Conservation (phyloP, 2,797 vertebrate genomes). For the Rhinella marina region DNA sequence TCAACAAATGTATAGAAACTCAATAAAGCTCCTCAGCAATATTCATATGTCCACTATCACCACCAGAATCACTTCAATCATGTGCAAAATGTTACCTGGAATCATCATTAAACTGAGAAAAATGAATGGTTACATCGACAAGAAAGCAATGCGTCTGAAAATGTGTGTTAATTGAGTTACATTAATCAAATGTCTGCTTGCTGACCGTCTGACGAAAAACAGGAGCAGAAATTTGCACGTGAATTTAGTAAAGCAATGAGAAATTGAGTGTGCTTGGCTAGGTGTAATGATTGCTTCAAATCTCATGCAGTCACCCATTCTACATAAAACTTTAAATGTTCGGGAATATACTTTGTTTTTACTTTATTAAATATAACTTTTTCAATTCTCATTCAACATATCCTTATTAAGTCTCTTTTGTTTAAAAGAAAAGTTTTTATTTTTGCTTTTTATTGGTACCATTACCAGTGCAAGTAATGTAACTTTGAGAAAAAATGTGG, state of each 20-base stretch:
- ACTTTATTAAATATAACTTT: not conserved
- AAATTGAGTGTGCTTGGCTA: not conserved
- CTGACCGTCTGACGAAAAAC: not conserved
- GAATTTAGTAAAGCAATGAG: not conserved
- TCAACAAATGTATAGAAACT: slow-evolving; percentile 28
- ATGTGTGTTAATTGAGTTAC: slow-evolving; percentile 13
- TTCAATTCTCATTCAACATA: not conserved
- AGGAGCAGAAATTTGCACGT: not conserved
- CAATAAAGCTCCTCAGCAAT: slow-evolving; percentile 15
- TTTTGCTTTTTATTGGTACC: too few species aligned
- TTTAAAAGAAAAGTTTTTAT: too few species aligned
- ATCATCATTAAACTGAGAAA: slow-evolving; percentile 20
- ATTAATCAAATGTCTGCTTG: not conserved
- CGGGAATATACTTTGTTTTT: not conserved
- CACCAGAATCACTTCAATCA: slow-evolving; percentile 19
- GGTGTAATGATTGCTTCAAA: not conserved
- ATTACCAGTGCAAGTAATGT: too few species aligned
- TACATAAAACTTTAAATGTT: not conserved
- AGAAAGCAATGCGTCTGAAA: not conserved
- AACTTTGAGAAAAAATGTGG: too few species aligned
- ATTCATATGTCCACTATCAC: slow-evolving; percentile 30
- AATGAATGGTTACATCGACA: slow-evolving; percentile 13
- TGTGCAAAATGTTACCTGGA: slow-evolving; percentile 35
- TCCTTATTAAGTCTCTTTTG: not conserved
- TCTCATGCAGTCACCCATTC: not conserved